Percentiles rank a stretch among this genome's conserved stretches.
Evolutionary conservation across 2,113 vertebrate genomes (phyloP).

Genomic region (Pedionomus torquatus): DNA sequence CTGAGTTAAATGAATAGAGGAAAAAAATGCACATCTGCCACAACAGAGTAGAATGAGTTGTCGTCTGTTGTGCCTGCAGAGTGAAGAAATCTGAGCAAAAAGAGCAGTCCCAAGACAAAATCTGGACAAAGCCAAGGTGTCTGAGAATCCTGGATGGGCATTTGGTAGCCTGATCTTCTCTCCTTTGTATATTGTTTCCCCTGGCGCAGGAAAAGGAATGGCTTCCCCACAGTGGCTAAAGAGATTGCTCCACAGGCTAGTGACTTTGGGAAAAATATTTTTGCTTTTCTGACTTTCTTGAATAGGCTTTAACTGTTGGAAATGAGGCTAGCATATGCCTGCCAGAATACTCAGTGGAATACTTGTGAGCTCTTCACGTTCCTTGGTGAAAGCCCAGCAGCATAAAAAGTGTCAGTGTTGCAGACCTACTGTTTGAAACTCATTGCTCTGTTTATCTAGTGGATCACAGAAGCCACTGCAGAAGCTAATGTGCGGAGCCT

Average conservation of each 20-base stretch:
- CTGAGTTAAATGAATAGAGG: background rate
- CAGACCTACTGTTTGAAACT: background rate
- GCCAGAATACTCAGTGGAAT: background rate
- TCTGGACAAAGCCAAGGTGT: background rate
- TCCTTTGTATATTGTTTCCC: background rate
- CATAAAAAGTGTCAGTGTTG: background rate
- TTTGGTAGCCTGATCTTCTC: background rate
- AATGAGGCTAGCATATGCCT: background rate
- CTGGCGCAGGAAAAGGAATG: background rate
- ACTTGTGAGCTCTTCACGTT: background rate
- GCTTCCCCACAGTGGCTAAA: background rate
- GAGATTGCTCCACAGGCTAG: background rate
- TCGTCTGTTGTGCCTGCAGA: background rate
- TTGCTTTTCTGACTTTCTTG: background rate
- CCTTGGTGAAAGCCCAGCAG: background rate
- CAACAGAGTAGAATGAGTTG: background rate
- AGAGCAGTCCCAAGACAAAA: background rate
- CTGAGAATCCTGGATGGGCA: background rate
- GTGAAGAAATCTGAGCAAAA: background rate
- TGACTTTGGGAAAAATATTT: background rate
- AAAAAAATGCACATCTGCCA: conserved; percentile 16
- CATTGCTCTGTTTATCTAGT: background rate
- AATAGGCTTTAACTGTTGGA: background rate
- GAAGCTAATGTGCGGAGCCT: background rate
- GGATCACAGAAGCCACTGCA: background rate